Evolutionary conservation across 2,113 vertebrate species (phyloP).

Genomic region (Tonatia bakeri): DNA sequence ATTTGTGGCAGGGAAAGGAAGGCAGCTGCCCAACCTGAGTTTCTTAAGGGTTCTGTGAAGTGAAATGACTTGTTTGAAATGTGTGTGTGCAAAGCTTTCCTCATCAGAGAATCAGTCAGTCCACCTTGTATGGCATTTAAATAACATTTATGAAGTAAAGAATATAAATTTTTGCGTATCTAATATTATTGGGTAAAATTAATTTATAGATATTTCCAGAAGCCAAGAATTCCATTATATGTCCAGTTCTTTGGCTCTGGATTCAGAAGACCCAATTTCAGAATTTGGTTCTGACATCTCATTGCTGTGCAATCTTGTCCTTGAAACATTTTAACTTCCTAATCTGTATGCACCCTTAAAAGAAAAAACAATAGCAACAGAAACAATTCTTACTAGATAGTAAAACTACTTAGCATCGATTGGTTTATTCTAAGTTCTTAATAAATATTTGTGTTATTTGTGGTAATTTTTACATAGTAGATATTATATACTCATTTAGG

Average conservation of each 20-base stretch:
- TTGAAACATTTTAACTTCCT: background rate
- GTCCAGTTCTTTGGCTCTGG: background rate
- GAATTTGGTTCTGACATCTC: background rate
- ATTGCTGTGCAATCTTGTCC: background rate
- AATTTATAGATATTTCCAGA: background rate
- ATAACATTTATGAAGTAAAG: slow-evolving; percentile 3
- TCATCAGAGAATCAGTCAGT: background rate
- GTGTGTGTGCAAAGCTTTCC: background rate
- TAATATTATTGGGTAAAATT: background rate
- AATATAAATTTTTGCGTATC: background rate
- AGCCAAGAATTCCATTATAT: background rate
- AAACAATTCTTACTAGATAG: background rate
- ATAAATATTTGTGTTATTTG: background rate
- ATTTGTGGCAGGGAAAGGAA: slow-evolving; percentile 32
- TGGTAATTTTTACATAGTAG: background rate
- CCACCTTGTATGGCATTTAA: background rate
- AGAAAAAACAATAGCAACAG: background rate
- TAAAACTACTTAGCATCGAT: background rate
- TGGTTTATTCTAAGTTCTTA: background rate
- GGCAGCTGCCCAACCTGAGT: background rate
- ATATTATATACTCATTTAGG: background rate
- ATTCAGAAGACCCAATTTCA: background rate
- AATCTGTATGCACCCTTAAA: background rate
- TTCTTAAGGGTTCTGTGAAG: background rate
- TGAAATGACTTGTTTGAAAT: background rate